These are phyloP conservation scores for Zingel zingel DNA, from an alignment of 2,113 vertebrate genomes.

Conservation along the genomic window DNA sequence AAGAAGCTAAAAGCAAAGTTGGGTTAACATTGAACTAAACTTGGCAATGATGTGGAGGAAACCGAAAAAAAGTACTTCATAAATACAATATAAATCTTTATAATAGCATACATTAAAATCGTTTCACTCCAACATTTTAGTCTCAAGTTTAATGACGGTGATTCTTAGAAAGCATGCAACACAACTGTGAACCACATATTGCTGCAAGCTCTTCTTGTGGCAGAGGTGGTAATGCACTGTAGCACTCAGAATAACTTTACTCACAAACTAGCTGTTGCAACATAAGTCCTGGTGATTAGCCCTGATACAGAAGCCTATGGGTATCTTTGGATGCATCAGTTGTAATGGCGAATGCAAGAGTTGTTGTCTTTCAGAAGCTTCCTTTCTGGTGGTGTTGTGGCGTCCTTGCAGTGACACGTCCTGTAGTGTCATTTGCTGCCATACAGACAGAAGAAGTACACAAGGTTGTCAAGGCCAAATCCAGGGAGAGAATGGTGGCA, in stretches of 20 bases:
- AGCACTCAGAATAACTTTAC: background rate
- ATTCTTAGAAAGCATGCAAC: background rate
- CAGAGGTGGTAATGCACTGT: background rate
- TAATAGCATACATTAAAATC: background rate
- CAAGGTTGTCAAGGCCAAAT: background rate
- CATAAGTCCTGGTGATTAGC: background rate
- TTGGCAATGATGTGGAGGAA: background rate
- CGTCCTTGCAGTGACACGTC: background rate
- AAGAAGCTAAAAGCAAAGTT: conserved; percentile 13
- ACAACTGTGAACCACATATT: background rate
- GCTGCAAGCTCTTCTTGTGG: background rate
- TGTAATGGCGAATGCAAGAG: background rate
- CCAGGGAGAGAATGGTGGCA: background rate
- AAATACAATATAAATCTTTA: background rate
- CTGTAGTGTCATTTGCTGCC: background rate
- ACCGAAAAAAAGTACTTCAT: background rate
- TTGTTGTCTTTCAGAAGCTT: background rate
- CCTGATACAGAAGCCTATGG: background rate
- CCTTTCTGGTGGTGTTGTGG: background rate
- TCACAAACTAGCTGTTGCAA: background rate
- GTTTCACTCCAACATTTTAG: background rate
- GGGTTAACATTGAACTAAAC: conserved; percentile 13
- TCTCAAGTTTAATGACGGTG: background rate
- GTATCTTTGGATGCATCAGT: background rate
- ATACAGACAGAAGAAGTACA: background rate